Evolutionary conservation across 2,113 vertebrate species (phyloP), one percentile per base, ranked within the genome.

Genomic region (Bujurquina vittata): DNA sequence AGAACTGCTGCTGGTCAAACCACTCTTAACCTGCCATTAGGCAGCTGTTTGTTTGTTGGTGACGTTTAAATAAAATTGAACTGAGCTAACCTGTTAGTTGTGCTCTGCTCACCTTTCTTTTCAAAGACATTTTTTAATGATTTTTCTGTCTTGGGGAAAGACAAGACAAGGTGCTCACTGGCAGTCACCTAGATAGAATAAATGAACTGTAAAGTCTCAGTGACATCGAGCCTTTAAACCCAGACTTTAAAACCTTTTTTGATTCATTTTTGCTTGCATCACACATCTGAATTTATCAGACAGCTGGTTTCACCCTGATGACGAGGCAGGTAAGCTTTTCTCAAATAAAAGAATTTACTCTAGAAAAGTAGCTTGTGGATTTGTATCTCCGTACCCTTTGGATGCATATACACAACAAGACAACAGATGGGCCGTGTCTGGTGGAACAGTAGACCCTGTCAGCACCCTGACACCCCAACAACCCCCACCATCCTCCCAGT

Each of bases 351-450:
- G 1, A n/a, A 52, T 15, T n/a, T 1, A 61, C 11, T 61, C 5
- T 49, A 33, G 33, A 59, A 69, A 82, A 46, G 2, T 10, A 56
- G n/a, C 15, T 52, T 74, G n/a, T 63, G 26, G 56, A 79, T 75
- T 56, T 20, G 40, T 26, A 57, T 60, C 17, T 29, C 1, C 40
- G 18, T 2, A 54, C 14, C 10, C 18, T 10, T 26, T 31, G 26
- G 8, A 54, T 18, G 61, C 77, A 49, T 17, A 33, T 29, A 59
- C 33, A 65, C 43, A 61, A 54, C 26, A 5, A 59, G 18, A 20
- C 65, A 77, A 10, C 92, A 93, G 92, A 80, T 93, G 92, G 92
- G 75, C 35, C 80, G 23, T 83, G 86, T 94, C 89, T 23, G 22
- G 10, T 55, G 77, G 57, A 91, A 84, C 46, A 73, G 81, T 77